Conservation (phyloP, 1,140 invertebrate species). For the Tribolium castaneum region DNA sequence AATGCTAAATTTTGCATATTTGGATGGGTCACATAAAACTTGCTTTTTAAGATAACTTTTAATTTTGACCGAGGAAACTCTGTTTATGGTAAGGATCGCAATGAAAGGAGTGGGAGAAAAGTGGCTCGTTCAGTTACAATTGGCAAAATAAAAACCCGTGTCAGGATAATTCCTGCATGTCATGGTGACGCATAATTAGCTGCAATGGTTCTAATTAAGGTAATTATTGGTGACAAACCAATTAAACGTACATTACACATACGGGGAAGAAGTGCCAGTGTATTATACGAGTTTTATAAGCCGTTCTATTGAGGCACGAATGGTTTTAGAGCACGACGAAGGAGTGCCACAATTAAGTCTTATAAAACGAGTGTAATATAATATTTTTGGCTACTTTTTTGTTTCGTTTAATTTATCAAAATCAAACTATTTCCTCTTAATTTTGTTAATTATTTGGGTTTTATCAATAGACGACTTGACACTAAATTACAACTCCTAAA, state of each 20-base stretch:
- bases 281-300: neutral
- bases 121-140: neutral
- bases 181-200: neutral
- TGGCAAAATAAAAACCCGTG: neutral
- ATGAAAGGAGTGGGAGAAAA: neutral
- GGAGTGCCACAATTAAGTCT: too few relatives aligned
- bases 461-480: too few relatives aligned
- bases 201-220: neutral
- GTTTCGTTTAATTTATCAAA: too few relatives aligned
- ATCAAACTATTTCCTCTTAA: too few relatives aligned
- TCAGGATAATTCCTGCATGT: neutral
- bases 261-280: neutral
- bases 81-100: neutral
- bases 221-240: neutral
- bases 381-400: too few relatives aligned
- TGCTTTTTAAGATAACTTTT: neutral
- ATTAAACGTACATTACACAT: neutral
- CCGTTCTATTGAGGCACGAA: too few relatives aligned
- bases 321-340: too few relatives aligned
- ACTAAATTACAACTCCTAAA: too few relatives aligned
- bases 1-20: slow-evolving; percentile 24
- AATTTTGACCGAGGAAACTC: neutral
- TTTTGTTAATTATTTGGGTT: too few relatives aligned
- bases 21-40: slow-evolving; percentile 3
- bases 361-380: too few relatives aligned